These are phyloP conservation scores for zebrafish (Danio rerio) DNA, from an alignment of 2,113 vertebrate species.

Conservation along the genomic window GRCz12tu NC_133192.1:34853501-34854000, in stretches of 20 bases:
- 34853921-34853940: constrained; percentile 25
- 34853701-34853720: neutral
- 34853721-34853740: neutral
- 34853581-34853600: too few relatives aligned
- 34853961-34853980: neutral
- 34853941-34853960: neutral
- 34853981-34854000: constrained; percentile 11
- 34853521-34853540: too few relatives aligned
- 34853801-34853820: constrained; percentile 1
- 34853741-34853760: neutral
- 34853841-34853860: constrained; percentile 28
- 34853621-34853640: too few relatives aligned
- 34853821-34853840: constrained; percentile 33
- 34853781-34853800: constrained; percentile 14
- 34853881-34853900: constrained; percentile 21
- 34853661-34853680: too few relatives aligned
- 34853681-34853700: too few relatives aligned
- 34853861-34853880: constrained; percentile 8
- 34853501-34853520: too few relatives aligned
- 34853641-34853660: too few relatives aligned
- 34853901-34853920: constrained; percentile 33
- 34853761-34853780: neutral
- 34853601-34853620: too few relatives aligned
- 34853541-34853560: too few relatives aligned
- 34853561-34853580: too few relatives aligned